These are phyloP conservation scores for Patella depressa DNA, from an alignment of 2,888 invertebrate species.

Conservation along the genomic window DNA sequence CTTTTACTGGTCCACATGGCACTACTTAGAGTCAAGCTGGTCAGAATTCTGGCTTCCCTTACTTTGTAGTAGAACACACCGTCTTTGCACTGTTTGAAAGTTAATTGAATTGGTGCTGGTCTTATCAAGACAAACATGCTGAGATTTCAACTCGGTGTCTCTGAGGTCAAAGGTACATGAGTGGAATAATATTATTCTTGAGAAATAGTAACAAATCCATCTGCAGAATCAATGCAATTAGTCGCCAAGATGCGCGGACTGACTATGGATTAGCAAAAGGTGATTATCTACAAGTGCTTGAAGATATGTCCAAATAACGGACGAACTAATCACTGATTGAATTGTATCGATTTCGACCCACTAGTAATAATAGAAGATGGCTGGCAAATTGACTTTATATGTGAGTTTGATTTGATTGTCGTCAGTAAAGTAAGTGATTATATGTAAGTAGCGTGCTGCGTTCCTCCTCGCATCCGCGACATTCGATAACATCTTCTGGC, in stretches of 20 bases:
- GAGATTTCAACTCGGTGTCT: too few species aligned
- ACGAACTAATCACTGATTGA: background rate
- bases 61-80: too few species aligned
- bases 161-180: too few species aligned
- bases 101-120: too few species aligned
- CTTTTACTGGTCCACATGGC: too few species aligned
- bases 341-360: background rate
- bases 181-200: too few species aligned
- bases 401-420: constrained; percentile 6
- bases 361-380: background rate
- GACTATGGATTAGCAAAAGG: background rate
- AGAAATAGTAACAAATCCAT: too few species aligned
- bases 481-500: background rate
- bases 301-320: background rate
- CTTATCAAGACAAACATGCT: too few species aligned
- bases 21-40: too few species aligned
- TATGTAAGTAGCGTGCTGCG: background rate
- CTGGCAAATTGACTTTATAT: background rate
- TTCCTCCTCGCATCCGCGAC: background rate
- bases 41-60: too few species aligned
- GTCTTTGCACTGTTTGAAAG: too few species aligned
- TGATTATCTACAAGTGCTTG: background rate
- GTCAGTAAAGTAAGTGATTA: background rate
- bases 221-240: background rate
- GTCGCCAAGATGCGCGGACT: background rate